A percentile compares a stretch with the other conserved stretches of the same genome.
Conservation (phyloP, 2,797 vertebrate species). For the Smutsia temminckii region DNA sequence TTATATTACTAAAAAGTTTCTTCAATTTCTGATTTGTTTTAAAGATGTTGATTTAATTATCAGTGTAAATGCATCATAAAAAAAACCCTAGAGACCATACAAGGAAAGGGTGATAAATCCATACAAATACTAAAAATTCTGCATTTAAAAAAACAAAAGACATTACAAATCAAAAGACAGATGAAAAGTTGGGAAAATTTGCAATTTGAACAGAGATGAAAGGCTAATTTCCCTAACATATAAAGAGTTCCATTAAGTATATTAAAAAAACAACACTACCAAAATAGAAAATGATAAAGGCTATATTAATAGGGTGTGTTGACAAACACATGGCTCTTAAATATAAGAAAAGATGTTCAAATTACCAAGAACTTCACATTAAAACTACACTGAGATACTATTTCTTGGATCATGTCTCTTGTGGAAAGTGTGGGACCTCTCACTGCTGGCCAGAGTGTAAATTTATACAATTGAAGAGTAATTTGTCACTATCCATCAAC, state of each 20-base stretch:
- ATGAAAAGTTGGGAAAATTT: not conserved
- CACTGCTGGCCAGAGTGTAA: not conserved
- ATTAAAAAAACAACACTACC: not conserved
- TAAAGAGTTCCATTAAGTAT: not conserved
- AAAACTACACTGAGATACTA: not conserved
- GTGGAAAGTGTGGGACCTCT: not conserved
- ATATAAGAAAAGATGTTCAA: not conserved
- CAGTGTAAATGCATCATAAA: not conserved
- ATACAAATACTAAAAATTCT: not conserved
- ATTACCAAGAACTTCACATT: not conserved
- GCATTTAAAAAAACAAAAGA: not conserved
- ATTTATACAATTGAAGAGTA: not conserved
- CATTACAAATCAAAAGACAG: not conserved
- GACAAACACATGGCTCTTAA: not conserved
- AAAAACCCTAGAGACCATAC: not conserved
- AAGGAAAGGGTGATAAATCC: not conserved
- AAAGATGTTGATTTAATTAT: not conserved
- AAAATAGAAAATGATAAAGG: not conserved
- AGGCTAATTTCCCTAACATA: not conserved
- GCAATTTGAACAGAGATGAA: not conserved
- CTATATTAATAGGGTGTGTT: not conserved
- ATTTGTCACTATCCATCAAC: not conserved
- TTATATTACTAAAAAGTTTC: not conserved
- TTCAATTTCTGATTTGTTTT: not conserved
- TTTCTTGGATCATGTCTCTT: not conserved